Conservation (phyloP, 2,888 invertebrate species). For the Mesochorus sp. region DNA sequence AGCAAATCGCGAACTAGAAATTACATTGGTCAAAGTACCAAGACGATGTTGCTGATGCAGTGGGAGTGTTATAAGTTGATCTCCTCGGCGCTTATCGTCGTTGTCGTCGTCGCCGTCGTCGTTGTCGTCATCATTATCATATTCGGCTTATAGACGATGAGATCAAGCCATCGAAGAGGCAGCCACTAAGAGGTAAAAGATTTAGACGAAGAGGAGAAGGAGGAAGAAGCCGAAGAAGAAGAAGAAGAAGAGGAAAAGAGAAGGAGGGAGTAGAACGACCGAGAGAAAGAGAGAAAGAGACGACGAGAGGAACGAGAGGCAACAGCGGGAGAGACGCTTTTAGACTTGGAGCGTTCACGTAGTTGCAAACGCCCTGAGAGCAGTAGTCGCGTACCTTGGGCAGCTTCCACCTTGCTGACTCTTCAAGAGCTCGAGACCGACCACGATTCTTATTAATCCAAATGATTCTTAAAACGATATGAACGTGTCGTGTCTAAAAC, state of each 20-base stretch:
- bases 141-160: slow-evolving; percentile 47
- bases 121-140: slow-evolving; percentile 44
- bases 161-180: slow-evolving; percentile 62
- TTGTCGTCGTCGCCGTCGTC: slow-evolving; percentile 32
- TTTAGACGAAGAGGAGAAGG: slow-evolving; percentile 46
- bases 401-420: slow-evolving; percentile 81
- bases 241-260: slow-evolving; percentile 58
- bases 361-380: slow-evolving; percentile 78
- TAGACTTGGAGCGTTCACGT: slow-evolving; percentile 80
- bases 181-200: slow-evolving; percentile 56
- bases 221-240: slow-evolving; percentile 52
- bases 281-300: slow-evolving; percentile 56
- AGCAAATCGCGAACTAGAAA: slow-evolving; percentile 30
- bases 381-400: slow-evolving; percentile 80
- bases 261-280: slow-evolving; percentile 59
- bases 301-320: slow-evolving; percentile 64
- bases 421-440: slow-evolving; percentile 67
- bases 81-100: slow-evolving; percentile 39
- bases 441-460: slow-evolving; percentile 10
- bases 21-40: slow-evolving; percentile 38
- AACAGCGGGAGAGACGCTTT: slow-evolving; percentile 79
- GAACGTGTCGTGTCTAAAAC: neutral
- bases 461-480: neutral
- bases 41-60: slow-evolving; percentile 41
- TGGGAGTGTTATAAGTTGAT: slow-evolving; percentile 42